A percentile compares a stretch with the other conserved stretches of the same genome.
These are phyloP conservation scores for Spatula versicolor DNA, from an alignment of 2,797 vertebrate genomes.

Conservation along the genomic window DNA sequence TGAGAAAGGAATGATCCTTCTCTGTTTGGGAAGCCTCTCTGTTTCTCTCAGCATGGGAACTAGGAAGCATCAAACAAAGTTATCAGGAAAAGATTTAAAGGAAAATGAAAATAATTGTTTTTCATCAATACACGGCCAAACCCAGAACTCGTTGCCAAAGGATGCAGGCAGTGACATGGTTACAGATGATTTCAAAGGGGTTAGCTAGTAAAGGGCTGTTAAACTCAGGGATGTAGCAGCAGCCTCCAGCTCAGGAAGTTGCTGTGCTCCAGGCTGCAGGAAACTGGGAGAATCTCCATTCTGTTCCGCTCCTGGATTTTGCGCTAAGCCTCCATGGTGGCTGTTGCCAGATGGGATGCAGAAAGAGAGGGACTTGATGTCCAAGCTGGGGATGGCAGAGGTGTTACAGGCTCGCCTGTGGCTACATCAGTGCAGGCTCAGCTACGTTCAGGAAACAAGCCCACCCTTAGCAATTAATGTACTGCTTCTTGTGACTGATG, in stretches of 20 bases:
- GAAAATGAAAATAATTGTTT: background rate
- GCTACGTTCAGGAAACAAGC: background rate
- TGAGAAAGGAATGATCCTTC: background rate
- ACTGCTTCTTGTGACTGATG: background rate
- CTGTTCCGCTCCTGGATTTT: background rate
- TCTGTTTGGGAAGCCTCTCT: background rate
- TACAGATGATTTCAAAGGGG: background rate
- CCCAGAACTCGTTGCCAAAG: background rate
- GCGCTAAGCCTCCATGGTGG: background rate
- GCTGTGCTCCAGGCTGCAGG: background rate
- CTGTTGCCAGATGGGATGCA: background rate
- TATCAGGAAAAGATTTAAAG: background rate
- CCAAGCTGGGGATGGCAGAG: background rate
- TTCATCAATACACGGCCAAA: background rate
- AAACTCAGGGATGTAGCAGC: background rate
- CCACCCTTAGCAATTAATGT: background rate
- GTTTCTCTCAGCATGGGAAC: background rate
- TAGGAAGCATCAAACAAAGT: background rate
- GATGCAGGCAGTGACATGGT: background rate
- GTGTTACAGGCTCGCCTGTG: background rate
- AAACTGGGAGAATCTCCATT: background rate
- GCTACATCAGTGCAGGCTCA: background rate
- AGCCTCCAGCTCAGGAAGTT: background rate
- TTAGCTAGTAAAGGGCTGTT: background rate
- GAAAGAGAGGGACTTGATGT: background rate